Conservation (phyloP, 2,797 vertebrate genomes). For the Distichodus sexfasciatus region DNA sequence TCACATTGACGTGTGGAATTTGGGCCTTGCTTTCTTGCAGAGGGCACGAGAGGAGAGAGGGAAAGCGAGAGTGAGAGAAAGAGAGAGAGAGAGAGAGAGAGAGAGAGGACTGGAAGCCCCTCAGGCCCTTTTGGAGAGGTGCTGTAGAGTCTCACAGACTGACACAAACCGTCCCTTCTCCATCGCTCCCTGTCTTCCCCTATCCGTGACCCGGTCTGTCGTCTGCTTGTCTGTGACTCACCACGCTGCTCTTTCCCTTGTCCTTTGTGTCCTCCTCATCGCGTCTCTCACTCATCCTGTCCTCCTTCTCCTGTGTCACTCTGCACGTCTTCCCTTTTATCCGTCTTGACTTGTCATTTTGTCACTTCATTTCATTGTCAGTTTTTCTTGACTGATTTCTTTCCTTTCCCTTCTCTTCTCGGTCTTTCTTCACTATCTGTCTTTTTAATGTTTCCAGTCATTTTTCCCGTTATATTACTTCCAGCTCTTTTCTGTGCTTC, state of each 20-base stretch:
- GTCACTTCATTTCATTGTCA: constrained; percentile 1
- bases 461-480: background rate
- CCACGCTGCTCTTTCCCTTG: constrained; percentile 14
- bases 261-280: constrained; percentile 17
- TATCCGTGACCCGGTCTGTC: constrained; percentile 29
- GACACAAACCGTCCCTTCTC: constrained; percentile 40
- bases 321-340: constrained; percentile 1
- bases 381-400: constrained; percentile 19
- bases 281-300: constrained; percentile 15
- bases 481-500: background rate
- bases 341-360: constrained; percentile 8
- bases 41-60: constrained; percentile 25
- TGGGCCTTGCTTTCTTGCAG: constrained; percentile 53
- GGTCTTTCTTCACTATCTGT: background rate
- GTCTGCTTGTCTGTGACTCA: constrained; percentile 29
- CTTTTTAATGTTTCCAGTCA: background rate
- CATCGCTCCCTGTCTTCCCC: constrained; percentile 29
- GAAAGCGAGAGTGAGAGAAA: constrained; percentile 22
- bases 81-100: constrained; percentile 22
- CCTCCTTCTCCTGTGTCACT: background rate
- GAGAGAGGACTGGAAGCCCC: constrained; percentile 48
- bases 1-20: constrained; percentile 73
- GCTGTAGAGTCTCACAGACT: constrained; percentile 48
- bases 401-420: constrained; percentile 1
- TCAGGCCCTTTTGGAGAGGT: constrained; percentile 56